Conservation (phyloP, 2,888 invertebrate species). For the Hirtodrosophila confusa region DNA sequence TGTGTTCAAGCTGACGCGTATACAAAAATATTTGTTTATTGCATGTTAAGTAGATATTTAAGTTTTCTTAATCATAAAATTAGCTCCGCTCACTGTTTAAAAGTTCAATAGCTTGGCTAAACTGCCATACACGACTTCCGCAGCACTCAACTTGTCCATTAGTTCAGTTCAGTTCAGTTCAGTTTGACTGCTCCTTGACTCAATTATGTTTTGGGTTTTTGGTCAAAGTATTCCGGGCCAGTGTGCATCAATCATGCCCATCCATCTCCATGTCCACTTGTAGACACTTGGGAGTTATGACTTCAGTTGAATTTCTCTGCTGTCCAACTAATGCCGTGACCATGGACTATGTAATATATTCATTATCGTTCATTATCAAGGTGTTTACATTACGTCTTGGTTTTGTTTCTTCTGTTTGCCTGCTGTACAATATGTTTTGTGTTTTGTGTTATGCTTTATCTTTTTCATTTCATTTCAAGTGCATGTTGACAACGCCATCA, state of each 20-base stretch:
- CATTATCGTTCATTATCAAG: conserved; percentile 72
- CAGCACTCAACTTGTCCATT: conserved; percentile 42
- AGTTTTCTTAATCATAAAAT: conserved; percentile 29
- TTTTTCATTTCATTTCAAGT: conserved; percentile 47
- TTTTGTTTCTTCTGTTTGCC: conserved; percentile 10
- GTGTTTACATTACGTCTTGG: conserved; percentile 46
- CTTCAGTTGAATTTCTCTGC: conserved; percentile 18
- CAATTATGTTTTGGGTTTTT: conserved; percentile 26
- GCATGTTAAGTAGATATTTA: conserved; percentile 36
- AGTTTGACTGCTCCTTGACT: conserved; percentile 27
- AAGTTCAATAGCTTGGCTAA: conserved; percentile 53
- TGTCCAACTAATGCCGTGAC: conserved; percentile 29
- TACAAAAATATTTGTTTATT: conserved; percentile 47
- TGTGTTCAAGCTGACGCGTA: conserved; percentile 7
- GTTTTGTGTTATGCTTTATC: conserved; percentile 32
- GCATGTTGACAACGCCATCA: conserved; percentile 40
- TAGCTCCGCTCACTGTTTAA: conserved; percentile 33
- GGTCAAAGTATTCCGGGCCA: conserved; percentile 1
- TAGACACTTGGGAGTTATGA: conserved; percentile 5
- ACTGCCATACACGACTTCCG: conserved; percentile 36
- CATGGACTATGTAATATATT: conserved; percentile 58
- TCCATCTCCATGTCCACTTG: conserved; percentile 21
- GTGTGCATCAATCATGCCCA: conserved; percentile 46
- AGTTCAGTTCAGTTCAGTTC: conserved; percentile 16
- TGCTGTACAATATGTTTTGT: conserved; percentile 29